Evolutionary conservation across 2,888 invertebrate species (phyloP).

Genomic region (Arctia plantaginis): DNA sequence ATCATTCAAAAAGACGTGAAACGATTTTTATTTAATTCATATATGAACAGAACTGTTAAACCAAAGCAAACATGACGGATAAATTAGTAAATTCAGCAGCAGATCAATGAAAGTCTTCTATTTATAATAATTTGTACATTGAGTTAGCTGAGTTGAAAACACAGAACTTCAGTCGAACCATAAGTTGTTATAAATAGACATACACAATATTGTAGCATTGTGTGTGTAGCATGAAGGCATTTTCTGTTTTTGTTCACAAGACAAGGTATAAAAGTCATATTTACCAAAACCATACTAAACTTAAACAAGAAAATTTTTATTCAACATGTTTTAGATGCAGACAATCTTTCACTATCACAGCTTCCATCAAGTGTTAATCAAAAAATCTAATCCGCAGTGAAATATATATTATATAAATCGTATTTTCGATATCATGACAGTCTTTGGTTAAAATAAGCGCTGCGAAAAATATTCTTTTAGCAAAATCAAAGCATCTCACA

Average conservation of each 20-base stretch:
- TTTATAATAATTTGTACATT: neutral
- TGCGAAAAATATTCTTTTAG: conserved; percentile 45
- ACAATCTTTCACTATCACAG: neutral
- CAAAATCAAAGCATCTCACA: conserved; percentile 40
- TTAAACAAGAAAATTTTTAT: conserved; percentile 1
- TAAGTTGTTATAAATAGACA: neutral
- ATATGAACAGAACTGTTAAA: neutral
- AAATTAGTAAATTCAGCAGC: neutral
- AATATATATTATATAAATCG: conserved; percentile 36
- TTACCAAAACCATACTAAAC: neutral
- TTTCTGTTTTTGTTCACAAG: neutral
- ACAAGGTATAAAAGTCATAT: neutral
- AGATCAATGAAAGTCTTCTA: neutral
- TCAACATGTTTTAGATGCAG: neutral
- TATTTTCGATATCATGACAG: conserved; percentile 51
- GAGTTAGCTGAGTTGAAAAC: neutral
- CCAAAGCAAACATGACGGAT: neutral
- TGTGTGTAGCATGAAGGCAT: neutral
- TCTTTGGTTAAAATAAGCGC: conserved; percentile 66
- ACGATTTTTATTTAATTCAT: neutral
- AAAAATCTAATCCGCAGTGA: conserved; percentile 14
- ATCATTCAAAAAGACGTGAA: neutral
- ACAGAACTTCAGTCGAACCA: neutral
- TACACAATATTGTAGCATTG: neutral
- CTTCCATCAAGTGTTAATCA: conserved; percentile 10